Conservation (phyloP, 2,888 invertebrate genomes). For the Papilio demoleus region DNA sequence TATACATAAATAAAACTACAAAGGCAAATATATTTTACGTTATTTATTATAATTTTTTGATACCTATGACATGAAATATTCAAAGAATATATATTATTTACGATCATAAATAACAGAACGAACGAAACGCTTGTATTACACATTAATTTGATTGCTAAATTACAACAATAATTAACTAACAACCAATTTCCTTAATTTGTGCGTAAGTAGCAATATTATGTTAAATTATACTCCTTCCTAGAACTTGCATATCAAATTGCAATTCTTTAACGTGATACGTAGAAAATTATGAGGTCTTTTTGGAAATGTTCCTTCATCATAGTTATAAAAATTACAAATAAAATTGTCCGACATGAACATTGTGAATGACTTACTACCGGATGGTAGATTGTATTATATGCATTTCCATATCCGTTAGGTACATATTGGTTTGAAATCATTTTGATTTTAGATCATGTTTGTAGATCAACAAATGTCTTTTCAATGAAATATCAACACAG, state of each 20-base stretch:
- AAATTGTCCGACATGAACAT: no score
- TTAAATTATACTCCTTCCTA: background rate
- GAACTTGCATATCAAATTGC: background rate
- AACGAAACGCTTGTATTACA: background rate
- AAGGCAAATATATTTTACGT: no score
- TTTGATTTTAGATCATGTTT: background rate
- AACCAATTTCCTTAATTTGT: background rate
- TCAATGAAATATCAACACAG: background rate
- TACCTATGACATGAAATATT: no score
- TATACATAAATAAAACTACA: no score
- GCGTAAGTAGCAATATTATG: background rate
- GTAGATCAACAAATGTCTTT: background rate
- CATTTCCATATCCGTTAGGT: background rate
- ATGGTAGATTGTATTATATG: no score
- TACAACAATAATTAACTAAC: slow-evolving; percentile 10
- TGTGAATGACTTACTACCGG: no score
- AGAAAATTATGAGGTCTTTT: background rate
- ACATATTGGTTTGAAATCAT: background rate
- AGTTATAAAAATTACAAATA: no score
- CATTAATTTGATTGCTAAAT: slow-evolving; percentile 1
- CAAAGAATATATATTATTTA: background rate
- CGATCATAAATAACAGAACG: background rate
- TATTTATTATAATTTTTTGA: background rate
- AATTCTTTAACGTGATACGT: background rate
- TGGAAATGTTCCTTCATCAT: no score